phyloP scores from a whole-genome alignment of 2,888 invertebrate genomes.

The Dorcus parallelipipedus region DNA sequence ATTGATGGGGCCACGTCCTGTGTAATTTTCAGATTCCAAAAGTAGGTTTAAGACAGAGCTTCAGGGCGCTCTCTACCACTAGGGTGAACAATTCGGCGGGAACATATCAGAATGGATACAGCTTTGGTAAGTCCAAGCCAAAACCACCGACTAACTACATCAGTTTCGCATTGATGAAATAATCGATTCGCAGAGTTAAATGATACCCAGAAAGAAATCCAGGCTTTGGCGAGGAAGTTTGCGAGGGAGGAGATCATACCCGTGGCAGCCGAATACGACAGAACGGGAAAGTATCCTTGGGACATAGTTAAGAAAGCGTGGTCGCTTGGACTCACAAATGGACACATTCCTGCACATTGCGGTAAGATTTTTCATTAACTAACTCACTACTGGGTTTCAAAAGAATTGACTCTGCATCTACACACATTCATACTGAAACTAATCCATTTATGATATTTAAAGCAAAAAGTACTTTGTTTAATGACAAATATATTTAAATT shows the following conservation, averaged over 20 bases:
- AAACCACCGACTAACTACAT: slow-evolving; percentile 40
- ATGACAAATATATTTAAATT: no score
- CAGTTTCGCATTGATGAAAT: slow-evolving; percentile 69
- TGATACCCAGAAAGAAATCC: slow-evolving; percentile 75
- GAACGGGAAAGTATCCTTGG: slow-evolving; percentile 91
- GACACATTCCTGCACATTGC: slow-evolving; percentile 75
- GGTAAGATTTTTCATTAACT: slow-evolving; percentile 55
- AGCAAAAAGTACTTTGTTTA: no score
- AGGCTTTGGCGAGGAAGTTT: slow-evolving; percentile 84
- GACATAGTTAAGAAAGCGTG: slow-evolving; percentile 93
- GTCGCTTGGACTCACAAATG: slow-evolving; percentile 82
- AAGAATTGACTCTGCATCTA: no score
- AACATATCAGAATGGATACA: slow-evolving; percentile 27
- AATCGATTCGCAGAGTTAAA: slow-evolving; percentile 63
- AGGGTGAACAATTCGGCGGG: background rate
- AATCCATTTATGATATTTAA: no score
- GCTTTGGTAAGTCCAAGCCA: slow-evolving; percentile 15
- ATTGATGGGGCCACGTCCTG: background rate
- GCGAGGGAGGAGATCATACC: slow-evolving; percentile 90
- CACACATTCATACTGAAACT: no score
- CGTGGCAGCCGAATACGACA: slow-evolving; percentile 84
- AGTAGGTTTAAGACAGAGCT: background rate
- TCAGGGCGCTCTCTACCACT: background rate
- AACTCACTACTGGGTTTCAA: no score
- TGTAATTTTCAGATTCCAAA: background rate